Conservation (phyloP, 1,140 invertebrate genomes). For the Pemphigus obesinymphae region DNA sequence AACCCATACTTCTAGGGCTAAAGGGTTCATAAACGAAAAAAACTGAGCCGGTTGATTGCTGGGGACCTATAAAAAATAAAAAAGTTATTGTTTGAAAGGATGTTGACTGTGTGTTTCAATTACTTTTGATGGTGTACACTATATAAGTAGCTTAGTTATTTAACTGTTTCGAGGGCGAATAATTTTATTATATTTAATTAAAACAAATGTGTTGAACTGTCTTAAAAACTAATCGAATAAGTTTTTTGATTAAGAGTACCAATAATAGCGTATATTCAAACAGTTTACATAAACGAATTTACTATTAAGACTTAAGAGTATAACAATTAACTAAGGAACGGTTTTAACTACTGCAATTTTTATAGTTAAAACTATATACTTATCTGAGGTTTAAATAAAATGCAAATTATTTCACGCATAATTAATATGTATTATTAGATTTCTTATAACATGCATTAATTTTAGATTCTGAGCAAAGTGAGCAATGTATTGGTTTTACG, state of each 20-base stretch:
- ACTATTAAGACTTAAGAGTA: no score
- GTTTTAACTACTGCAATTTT: not conserved
- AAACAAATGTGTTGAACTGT: not conserved
- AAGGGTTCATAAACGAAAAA: constrained; percentile 82
- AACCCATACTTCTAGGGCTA: constrained; percentile 79
- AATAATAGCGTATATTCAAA: not conserved
- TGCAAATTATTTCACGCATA: constrained; percentile 53
- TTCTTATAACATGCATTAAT: no score
- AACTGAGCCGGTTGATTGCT: constrained; percentile 67
- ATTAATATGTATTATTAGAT: no score
- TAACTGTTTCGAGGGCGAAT: not conserved
- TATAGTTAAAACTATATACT: constrained; percentile 52
- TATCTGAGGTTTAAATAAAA: constrained; percentile 58
- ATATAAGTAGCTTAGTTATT: no score
- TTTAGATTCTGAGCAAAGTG: no score
- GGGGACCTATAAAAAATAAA: constrained; percentile 55
- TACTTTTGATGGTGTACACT: no score
- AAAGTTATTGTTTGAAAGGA: no score
- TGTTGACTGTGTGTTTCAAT: no score
- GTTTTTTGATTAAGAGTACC: not conserved
- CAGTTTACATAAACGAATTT: not conserved
- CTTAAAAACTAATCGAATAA: not conserved
- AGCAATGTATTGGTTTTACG: no score
- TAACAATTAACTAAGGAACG: not conserved
- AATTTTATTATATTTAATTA: not conserved